Base-by-base conservation (phyloP, 2,888 invertebrate species). In the Tinea trinotella region DNA sequence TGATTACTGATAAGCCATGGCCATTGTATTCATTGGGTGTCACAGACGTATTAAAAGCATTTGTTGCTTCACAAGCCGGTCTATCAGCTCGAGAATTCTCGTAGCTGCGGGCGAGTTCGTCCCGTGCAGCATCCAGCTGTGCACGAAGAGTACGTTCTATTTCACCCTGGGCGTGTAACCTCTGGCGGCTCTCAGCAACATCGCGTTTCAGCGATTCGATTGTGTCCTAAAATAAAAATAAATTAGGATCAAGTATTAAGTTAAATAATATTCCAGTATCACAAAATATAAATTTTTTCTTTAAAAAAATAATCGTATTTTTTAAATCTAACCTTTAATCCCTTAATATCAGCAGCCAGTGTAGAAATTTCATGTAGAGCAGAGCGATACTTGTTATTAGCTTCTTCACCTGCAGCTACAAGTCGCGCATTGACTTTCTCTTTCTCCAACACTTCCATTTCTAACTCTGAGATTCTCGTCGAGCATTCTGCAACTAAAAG, bases 401-500 rank as follows among this genome's bases (percentile, higher is more conserved):
- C 70, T 63, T 75, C 87, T 62, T 73, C 74, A 63, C 77, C 87
- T 56, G 68, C 69, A 59, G 84, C 83, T 58, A 85, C 81, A 49
- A 87, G 78, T 60, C 85, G 83, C 56, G 83, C 75, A 61, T 85
- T 86, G 54, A 67, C 78, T 62, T 88, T 81, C 61, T 88, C 88
- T 60, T 83, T 87, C 50, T 84, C 76, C 49, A 84, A 74, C 60
- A 88, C 76, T 64, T 89, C 88, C 62, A 78, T 77, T 68, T 89
- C 88, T 63, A 88, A 80, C 70, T 88, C 88, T 61, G 85, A 80
- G 68, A 87, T 87, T 76, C 85, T 85, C 74, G 77, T 76, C 70
- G 89, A 69, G 74, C 86, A 89, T 73, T 87, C 84, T 68, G 88
- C 87, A 69, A 88, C 90, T 90, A 67, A 19, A 46, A 46, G 7